Percentiles rank a stretch among this genome's conserved stretches.
Evolutionary conservation across 2,113 vertebrate genomes (phyloP).

Genomic region (Etheostoma spectabile): DNA sequence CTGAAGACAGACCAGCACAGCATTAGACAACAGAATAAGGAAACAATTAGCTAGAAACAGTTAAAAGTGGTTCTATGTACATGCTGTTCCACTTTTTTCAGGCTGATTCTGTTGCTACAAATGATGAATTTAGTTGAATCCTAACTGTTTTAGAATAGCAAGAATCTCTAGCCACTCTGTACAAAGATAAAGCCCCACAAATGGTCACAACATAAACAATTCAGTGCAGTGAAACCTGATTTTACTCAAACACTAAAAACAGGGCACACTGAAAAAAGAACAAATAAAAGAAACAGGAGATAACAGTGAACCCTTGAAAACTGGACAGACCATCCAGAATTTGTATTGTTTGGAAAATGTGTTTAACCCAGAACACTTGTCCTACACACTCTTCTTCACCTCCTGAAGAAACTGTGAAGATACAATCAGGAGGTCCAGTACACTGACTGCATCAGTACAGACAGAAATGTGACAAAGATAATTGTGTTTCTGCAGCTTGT

Average conservation of each 20-base stretch:
- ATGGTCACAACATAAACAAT: background rate
- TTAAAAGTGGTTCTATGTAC: background rate
- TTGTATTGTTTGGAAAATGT: background rate
- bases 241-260: background rate
- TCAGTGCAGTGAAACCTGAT: background rate
- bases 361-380: background rate
- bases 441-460: background rate
- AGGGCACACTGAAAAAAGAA: background rate
- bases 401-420: too few species aligned
- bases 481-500: slow-evolving; percentile 30
- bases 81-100: background rate
- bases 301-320: background rate
- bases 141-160: background rate
- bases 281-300: background rate
- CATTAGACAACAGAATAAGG: background rate
- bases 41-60: background rate
- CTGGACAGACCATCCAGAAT: background rate
- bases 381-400: background rate
- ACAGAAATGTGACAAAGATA: slow-evolving; percentile 43
- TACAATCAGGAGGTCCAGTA: background rate
- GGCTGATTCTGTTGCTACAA: background rate
- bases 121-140: too few species aligned
- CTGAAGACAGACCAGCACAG: background rate
- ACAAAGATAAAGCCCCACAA: background rate
- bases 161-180: background rate